A percentile compares a stretch with the other conserved stretches of the same genome.
Evolutionary conservation across 2,113 vertebrate species (phyloP).

Genomic region (Abramis brama): DNA sequence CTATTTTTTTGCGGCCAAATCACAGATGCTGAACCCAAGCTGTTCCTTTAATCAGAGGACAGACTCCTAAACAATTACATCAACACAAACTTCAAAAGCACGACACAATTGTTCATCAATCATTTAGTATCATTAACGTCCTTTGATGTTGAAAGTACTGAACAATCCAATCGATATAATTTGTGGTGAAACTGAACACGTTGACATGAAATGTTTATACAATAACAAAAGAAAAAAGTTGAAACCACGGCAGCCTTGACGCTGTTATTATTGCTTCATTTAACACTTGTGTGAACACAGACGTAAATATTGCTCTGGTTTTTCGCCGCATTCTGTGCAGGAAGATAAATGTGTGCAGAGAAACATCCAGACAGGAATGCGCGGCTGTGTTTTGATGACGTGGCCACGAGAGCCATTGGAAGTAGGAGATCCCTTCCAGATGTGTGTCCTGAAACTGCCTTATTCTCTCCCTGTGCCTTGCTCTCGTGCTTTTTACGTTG

Average conservation of each 20-base stretch:
- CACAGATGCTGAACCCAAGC: not conserved
- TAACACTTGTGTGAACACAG: not conserved
- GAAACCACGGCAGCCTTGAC: not conserved
- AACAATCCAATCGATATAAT: not conserved
- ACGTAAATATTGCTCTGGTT: not conserved
- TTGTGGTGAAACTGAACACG: not conserved
- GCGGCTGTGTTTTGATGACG: conserved; percentile 39
- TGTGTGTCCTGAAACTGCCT: conserved; percentile 56
- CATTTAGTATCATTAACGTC: not conserved
- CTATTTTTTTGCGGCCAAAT: not conserved
- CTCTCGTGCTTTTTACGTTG: not conserved
- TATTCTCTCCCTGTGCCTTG: conserved; percentile 25
- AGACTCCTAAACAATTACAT: not conserved
- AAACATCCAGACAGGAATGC: conserved; percentile 42
- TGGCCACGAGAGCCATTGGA: conserved; percentile 42
- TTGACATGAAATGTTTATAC: not conserved
- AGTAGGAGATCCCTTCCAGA: conserved; percentile 55
- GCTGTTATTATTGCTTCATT: not conserved
- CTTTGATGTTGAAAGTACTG: not conserved
- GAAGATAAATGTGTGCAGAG: not conserved
- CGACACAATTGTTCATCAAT: not conserved
- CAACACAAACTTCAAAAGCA: not conserved
- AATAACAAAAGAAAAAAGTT: not conserved
- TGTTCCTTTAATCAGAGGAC: not conserved
- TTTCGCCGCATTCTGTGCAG: not conserved